Base-by-base conservation (phyloP, 2,113 vertebrate genomes). In the Lampris incognitus region DNA sequence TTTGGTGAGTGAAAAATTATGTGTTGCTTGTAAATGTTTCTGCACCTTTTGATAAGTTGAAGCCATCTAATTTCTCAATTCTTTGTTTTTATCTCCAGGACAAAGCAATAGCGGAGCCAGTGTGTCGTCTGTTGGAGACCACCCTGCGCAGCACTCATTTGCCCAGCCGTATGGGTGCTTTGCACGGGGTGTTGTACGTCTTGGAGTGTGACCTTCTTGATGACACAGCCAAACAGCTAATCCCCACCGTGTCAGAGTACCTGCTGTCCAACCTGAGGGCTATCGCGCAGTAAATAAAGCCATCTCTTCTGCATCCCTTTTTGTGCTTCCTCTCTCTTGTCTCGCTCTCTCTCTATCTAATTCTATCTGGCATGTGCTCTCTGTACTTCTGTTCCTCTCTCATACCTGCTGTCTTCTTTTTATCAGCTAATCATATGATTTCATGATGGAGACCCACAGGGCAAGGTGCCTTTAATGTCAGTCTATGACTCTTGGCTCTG, bases 141-240 rank as follows among this genome's bases (percentile, higher is more conserved):
- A 96, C 98, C 0, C 93, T 99, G 1, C 93, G 97, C 39, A 99
- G 97, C 89, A 96, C 96, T 51, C 97, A 99, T 60, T 94, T 99
- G 88, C 97, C 98, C 40, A 98, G 96, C 87, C 94, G 95, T 8
- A 95, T 98, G 56, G 98, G 97, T 36, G 98, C 98, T 1, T 94
- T 99, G 57, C 98, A 99, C 2, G 98, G 98, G 10, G 88, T 96
- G 52, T 95, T 99, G 0, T 99, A 99, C 0, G 95, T 99, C 83
- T 92, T 99, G 62, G 98, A 99, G 85, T 99, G 98, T 42, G 98
- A 99, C 88, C 92, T 99, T 24, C 94, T 99, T 7, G 98, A 99
- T 0, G 98, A 99, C 78, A 99, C 98, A 0, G 97, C 96, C 0
- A 97, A 96, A 76, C 97, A 98, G 52, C 97, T 99, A 11, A 94